Conservation (phyloP, 2,113 vertebrate species). For the Nettapus auritus region DNA sequence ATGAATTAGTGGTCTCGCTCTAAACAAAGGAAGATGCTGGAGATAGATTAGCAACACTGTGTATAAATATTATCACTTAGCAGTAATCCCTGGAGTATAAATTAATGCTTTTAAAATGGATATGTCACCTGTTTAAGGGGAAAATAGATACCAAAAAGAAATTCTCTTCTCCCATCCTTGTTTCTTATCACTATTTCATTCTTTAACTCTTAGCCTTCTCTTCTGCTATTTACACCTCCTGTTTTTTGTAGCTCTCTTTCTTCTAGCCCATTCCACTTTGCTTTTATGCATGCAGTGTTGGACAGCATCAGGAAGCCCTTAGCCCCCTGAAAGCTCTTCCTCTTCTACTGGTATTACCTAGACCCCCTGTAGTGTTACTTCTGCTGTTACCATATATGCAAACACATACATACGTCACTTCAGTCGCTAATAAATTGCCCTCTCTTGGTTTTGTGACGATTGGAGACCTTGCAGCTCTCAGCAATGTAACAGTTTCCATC, state of each 20-base stretch:
- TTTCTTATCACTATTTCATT: not conserved
- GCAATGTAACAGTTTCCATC: not conserved
- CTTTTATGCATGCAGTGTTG: not conserved
- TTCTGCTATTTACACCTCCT: not conserved
- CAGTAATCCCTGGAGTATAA: not conserved
- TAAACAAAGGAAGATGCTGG: not conserved
- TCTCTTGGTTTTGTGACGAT: not conserved
- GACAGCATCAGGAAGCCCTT: not conserved
- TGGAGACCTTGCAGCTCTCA: not conserved
- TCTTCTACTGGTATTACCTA: not conserved
- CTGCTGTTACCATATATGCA: not conserved
- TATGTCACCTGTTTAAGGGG: not conserved
- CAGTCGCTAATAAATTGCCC: not conserved
- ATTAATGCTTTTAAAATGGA: not conserved
- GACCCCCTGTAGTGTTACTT: not conserved
- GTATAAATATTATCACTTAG: not conserved
- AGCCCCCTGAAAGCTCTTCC: rapidly evolving
- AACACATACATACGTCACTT: not conserved
- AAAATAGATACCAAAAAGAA: not conserved
- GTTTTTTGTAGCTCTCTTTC: not conserved
- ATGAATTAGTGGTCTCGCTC: not conserved
- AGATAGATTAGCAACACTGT: not conserved
- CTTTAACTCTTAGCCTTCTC: not conserved
- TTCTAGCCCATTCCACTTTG: not conserved
- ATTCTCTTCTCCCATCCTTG: not conserved